Percentiles rank a stretch among this genome's conserved stretches.
phyloP scores from a whole-genome alignment of 2,797 vertebrate species.

The Urocyon cinereoargenteus region DNA sequence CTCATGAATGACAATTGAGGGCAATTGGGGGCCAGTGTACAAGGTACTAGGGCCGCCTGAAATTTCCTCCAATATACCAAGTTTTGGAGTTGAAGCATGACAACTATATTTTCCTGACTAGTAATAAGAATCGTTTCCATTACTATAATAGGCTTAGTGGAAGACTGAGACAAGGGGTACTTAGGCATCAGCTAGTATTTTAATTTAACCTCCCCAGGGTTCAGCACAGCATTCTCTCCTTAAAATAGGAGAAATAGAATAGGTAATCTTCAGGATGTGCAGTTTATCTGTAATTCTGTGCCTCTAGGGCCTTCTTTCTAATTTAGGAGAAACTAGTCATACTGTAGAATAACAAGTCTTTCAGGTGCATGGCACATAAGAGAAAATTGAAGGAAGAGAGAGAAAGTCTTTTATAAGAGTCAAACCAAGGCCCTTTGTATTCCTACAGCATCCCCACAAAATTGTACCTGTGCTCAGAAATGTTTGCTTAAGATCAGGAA shows the following conservation, averaged over 20 bases:
- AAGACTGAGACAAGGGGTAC: background rate
- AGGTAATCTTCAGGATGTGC: background rate
- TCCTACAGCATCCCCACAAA: slow-evolving; percentile 90
- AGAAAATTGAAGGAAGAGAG: background rate
- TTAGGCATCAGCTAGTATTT: background rate
- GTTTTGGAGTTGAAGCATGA: background rate
- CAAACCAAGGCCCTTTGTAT: slow-evolving; percentile 89
- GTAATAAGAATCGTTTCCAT: background rate
- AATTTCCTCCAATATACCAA: background rate
- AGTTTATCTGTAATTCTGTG: background rate
- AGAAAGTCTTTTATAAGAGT: slow-evolving; percentile 1
- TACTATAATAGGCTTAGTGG: background rate
- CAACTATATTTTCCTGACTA: background rate
- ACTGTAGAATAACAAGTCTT: background rate
- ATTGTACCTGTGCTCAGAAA: slow-evolving; percentile 89
- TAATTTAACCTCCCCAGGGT: background rate
- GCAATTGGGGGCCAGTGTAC: background rate
- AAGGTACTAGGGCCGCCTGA: background rate
- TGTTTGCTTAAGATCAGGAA: slow-evolving; percentile 88
- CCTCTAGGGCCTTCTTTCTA: background rate
- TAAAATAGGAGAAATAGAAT: background rate
- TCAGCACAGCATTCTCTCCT: background rate
- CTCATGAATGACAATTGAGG: background rate
- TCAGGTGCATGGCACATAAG: background rate
- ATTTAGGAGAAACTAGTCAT: slow-evolving; percentile 3